Base-by-base conservation (phyloP, 1,140 invertebrate genomes). In the Dryas iulia region DNA sequence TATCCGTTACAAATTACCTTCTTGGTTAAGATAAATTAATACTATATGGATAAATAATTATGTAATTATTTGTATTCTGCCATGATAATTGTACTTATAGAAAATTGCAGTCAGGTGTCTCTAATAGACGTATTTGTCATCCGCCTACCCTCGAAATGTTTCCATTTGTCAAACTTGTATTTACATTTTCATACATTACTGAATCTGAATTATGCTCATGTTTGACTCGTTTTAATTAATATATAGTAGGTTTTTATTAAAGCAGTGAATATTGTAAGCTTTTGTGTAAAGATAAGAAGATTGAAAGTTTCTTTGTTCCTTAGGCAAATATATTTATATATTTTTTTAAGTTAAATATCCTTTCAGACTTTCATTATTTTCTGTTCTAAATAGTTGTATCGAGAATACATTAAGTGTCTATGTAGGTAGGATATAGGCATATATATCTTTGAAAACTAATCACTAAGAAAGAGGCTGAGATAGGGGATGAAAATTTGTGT, bases 41-140 rank as follows among this genome's bases (percentile, higher is more conserved):
- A 47, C 6, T 21, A 0, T 7, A 47, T 47, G 6, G 2, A 2
- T 18, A 47, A 47, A 47, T 47, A 47, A 21, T 47, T 47, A 47
- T 47, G 6, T 47, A 21, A 35, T 18, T 47, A 47, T 47, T 47
- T 47, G 14, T 47, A 47, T 14, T 47, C 18, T 47, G n/a, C 39
- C 39, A 58, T 28, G 56, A 80, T 74, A 76, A 72, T 82, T 75
- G 66, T 74, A 76, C 73, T 71, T 60, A 62, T 75, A 78, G 81
- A 77, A 73, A 76, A 78, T 78, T 67, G 73, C 58, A 70, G 71
- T 72, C 86, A 88, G 82, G 83, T 88, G 86, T 76, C 69, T 77
- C 83, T 88, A 83, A 88, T 86, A 86, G 77, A 81, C 76, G 61
- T 82, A 86, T 88, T 86, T 88, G 81, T 86, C 84, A 88, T 82